Percentiles rank a stretch among this genome's conserved stretches.
Conservation (phyloP, 2,888 invertebrate species). For the Ernsta delagoae region DNA sequence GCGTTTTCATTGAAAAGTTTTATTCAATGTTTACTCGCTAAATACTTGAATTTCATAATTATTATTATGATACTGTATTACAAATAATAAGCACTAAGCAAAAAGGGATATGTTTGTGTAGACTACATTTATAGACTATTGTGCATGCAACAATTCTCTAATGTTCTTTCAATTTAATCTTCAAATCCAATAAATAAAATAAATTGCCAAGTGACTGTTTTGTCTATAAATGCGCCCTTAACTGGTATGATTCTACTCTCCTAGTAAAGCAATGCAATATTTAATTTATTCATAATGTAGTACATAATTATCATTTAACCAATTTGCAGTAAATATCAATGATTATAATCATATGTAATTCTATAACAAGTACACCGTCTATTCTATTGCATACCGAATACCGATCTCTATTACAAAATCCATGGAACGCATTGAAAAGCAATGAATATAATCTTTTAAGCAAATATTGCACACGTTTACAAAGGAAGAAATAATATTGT, state of each 20-base stretch:
- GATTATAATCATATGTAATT: too few relatives aligned
- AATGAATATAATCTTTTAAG: too few relatives aligned
- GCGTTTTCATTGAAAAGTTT: conserved; percentile 8
- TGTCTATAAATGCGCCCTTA: not conserved
- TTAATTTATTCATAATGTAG: not conserved
- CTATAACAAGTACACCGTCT: too few relatives aligned
- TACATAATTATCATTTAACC: too few relatives aligned
- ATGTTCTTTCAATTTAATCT: too few relatives aligned
- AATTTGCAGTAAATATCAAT: too few relatives aligned
- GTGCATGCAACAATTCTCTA: not conserved
- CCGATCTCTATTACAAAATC: too few relatives aligned
- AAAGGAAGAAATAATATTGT: too few relatives aligned
- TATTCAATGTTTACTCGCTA: conserved; percentile 21
- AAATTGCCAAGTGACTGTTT: not conserved
- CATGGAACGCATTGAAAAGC: too few relatives aligned
- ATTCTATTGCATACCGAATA: too few relatives aligned
- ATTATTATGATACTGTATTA: not conserved
- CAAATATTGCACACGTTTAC: too few relatives aligned
- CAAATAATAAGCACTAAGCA: conserved; percentile 1
- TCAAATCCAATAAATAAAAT: not conserved
- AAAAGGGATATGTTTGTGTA: not conserved
- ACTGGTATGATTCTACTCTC: not conserved
- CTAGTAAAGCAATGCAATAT: not conserved
- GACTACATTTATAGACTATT: not conserved
- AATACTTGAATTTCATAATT: not conserved